Conservation (phyloP, 2,113 vertebrate genomes). For the Chaetops frenatus region DNA sequence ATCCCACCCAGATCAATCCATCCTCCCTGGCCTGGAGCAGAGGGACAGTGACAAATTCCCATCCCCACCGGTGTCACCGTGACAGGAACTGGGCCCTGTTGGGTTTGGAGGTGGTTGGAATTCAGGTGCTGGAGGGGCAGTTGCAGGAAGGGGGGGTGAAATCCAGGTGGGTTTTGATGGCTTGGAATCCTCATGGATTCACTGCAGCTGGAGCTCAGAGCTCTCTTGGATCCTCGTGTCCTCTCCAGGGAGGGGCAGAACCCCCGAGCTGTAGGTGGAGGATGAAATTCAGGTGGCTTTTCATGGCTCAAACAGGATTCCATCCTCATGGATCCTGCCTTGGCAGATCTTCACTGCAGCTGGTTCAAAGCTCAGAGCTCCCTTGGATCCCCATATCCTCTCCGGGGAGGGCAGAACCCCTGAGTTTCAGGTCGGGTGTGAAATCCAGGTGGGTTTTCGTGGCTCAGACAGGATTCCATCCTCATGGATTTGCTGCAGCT, state of each 20-base stretch:
- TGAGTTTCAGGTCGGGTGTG: rapidly evolving
- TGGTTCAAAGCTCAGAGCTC: neutral
- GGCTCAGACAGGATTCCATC: neutral
- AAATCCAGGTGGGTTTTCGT: neutral
- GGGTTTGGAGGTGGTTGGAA: neutral
- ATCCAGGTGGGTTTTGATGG: neutral
- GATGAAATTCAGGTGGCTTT: neutral
- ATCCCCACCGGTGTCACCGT: rapidly evolving
- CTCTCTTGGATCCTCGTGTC: neutral
- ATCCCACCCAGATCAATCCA: neutral
- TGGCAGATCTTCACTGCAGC: too few relatives aligned
- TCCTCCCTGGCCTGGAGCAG: neutral
- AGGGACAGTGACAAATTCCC: neutral
- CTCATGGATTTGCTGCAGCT: neutral
- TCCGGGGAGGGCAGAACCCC: rapidly evolving
- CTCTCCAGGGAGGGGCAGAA: too few relatives aligned
- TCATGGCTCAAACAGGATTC: neutral
- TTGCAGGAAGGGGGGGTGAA: too few relatives aligned
- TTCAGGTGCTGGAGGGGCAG: neutral
- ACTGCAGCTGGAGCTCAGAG: neutral
- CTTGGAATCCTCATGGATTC: neutral
- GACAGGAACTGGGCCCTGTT: neutral
- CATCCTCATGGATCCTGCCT: neutral
- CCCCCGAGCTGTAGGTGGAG: too few relatives aligned
- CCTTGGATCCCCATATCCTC: neutral